Evolutionary conservation across 2,888 invertebrate species (phyloP), one percentile per base, ranked within the genome.

Genomic region (Gnatocerus cornutus): DNA sequence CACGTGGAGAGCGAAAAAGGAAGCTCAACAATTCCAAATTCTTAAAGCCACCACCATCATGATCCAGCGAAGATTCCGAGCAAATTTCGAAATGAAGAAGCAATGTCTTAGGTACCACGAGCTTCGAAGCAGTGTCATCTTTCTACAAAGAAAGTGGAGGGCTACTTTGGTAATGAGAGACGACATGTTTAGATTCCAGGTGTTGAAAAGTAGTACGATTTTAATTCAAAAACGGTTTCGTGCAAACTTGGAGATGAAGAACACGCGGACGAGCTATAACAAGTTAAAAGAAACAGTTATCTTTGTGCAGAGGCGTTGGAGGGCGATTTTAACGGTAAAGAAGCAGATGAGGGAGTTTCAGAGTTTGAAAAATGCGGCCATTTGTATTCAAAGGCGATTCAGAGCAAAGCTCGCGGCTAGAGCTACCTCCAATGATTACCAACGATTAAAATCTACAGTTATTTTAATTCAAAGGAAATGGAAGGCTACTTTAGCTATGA

Each of bases 341-440:
- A 45, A 27, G 0, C 4, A 9, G n/a, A 8, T 30, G 13, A n/a
- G 12, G 13, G 5, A 14, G 13, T 39, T 43, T 43, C 9, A 16
- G 3, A 16, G n/a, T 4, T 1, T 41, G 21, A 39, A 30, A 27
- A 1, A 10, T 1, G 13, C 9, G 9, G n/a, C 41, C 1, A 6
- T 56, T 13, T 4, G 5, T 0, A 67, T 74, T 43, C 75, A 76
- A 59, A 68, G 55, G 16, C 43, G 66, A 37, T 75, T 66, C 58
- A 86, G 86, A 70, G 84, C 87, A 0, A 83, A 80, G 69, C 72
- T 81, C 43, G 48, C 13, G 14, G 46, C 14, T 9, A 30, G 12
- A 33, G 7, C 8, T 7, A 5, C 9, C 1, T 2, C 10, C 1
- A 10, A 53, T 2, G 1, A 29, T 6, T 53, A 29, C 12, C 8